Conservation (phyloP, 2,797 vertebrate genomes). For the Columba guinea region DNA sequence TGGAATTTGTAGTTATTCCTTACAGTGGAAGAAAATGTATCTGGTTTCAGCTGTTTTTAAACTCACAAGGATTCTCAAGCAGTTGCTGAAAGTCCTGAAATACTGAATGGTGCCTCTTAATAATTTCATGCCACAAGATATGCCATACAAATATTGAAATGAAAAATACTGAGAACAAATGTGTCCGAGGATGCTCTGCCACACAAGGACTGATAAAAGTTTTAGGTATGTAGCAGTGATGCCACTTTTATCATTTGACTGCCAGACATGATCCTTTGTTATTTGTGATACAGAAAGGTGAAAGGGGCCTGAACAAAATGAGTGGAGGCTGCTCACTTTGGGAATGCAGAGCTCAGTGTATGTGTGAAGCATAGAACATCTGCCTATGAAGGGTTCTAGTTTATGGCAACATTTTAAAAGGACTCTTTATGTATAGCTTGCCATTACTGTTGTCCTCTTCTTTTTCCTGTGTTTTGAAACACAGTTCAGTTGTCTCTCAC, state of each 20-base stretch:
- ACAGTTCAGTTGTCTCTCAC: not conserved
- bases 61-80: not conserved
- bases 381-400: not conserved
- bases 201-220: slow-evolving; percentile 58
- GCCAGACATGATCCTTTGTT: not conserved
- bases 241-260: not conserved
- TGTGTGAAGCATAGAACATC: not conserved
- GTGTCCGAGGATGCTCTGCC: slow-evolving; percentile 6
- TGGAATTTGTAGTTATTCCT: not conserved
- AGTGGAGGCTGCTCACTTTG: not conserved
- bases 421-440: not conserved
- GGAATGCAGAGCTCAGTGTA: not conserved
- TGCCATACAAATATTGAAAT: not conserved
- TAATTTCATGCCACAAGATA: not conserved
- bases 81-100: slow-evolving; percentile 5
- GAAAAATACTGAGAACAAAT: not conserved
- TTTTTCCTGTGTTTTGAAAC: not conserved
- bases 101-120: slow-evolving; percentile 18
- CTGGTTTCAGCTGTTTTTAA: not conserved
- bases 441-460: not conserved
- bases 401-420: not conserved
- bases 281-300: not conserved
- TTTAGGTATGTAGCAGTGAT: slow-evolving; percentile 64
- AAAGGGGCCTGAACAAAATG: not conserved
- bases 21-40: not conserved